Percentiles rank a stretch among this genome's conserved stretches.
phyloP scores from a whole-genome alignment of 2,888 invertebrate species.

The Leucoma salicis region DNA sequence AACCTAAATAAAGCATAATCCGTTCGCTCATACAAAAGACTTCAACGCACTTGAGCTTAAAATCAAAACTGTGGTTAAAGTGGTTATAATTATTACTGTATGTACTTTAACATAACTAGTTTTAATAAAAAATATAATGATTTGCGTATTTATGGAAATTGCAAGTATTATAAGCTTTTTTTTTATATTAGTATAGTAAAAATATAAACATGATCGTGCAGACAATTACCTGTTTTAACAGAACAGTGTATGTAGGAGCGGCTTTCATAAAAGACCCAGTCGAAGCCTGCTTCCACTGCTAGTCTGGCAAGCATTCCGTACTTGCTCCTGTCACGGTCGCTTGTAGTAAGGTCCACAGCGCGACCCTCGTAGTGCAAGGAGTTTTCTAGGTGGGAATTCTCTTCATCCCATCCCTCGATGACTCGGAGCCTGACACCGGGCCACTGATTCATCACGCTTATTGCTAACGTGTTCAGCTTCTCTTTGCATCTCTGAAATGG shows the following conservation, averaged over 20 bases:
- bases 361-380: slow-evolving; percentile 98
- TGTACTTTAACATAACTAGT: no score
- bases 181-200: not conserved
- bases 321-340: slow-evolving; percentile 95
- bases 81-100: not conserved
- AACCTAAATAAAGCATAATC: slow-evolving; percentile 4
- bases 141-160: not conserved
- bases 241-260: slow-evolving; percentile 97
- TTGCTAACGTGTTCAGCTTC: slow-evolving; percentile 95
- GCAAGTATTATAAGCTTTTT: not conserved
- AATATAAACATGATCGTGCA: not conserved
- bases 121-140: no score
- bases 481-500: slow-evolving; percentile 95
- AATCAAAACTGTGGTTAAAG: not conserved
- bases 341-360: slow-evolving; percentile 97
- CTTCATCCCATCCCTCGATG: slow-evolving; percentile 98
- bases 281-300: slow-evolving; percentile 98
- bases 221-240: slow-evolving; percentile 93
- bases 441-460: slow-evolving; percentile 99
- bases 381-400: slow-evolving; percentile 87
- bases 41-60: slow-evolving; percentile 51
- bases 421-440: slow-evolving; percentile 96
- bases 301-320: slow-evolving; percentile 97
- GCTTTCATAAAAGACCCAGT: slow-evolving; percentile 99
- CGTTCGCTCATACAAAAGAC: slow-evolving; percentile 57